Evolutionary conservation across 2,113 vertebrate species (phyloP).

Genomic region (Nesoenas mayeri): DNA sequence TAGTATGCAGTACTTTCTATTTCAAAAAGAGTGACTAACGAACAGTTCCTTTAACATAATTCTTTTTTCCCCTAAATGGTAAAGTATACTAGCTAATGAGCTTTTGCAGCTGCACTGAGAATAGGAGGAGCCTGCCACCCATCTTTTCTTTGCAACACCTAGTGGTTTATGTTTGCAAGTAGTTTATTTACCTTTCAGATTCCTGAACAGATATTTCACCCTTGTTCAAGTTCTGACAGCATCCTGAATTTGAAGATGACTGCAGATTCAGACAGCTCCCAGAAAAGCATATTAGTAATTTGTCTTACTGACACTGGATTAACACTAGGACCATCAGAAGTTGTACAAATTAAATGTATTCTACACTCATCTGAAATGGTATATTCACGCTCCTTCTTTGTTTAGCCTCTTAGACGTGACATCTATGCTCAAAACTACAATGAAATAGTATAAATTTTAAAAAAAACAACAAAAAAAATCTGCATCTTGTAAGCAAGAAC

Average conservation of each 20-base stretch:
- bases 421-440: not conserved
- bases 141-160: not conserved
- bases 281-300: not conserved
- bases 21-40: not conserved
- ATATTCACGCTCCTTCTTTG: not conserved
- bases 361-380: not conserved
- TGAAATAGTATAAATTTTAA: not conserved
- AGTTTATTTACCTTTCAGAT: not conserved
- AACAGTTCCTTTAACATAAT: not conserved
- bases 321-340: not conserved
- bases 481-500: not conserved
- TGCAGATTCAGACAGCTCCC: not conserved
- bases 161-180: not conserved
- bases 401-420: not conserved
- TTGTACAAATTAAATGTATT: not conserved
- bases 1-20: not conserved
- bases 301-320: not conserved
- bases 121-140: not conserved
- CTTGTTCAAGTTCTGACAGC: not conserved
- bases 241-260: not conserved
- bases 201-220: not conserved
- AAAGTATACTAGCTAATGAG: not conserved
- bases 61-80: not conserved
- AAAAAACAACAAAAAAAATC: not conserved
- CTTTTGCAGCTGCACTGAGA: not conserved